These are phyloP conservation scores for Thalassoma bifasciatum DNA, from an alignment of 2,113 vertebrate species.

Conservation along the genomic window DNA sequence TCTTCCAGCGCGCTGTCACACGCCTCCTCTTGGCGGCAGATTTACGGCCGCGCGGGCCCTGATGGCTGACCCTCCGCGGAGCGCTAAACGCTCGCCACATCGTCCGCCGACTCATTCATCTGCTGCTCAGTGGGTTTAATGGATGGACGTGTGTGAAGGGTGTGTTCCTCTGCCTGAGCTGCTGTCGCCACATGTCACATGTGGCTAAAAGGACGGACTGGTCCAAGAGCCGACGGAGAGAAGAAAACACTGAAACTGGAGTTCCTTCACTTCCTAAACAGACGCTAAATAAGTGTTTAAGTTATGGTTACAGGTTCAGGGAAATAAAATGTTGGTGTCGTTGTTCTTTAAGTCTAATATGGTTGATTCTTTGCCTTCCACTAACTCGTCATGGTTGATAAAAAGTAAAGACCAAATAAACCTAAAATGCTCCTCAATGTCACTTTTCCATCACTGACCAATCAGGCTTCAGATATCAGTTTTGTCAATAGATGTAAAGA, in stretches of 20 bases:
- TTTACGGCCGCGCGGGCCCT: not conserved
- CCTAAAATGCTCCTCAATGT: not conserved
- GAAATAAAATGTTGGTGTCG: too few relatives aligned
- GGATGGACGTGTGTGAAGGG: slow-evolving; percentile 10
- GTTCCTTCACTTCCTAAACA: too few relatives aligned
- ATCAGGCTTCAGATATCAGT: too few relatives aligned
- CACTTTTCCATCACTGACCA: too few relatives aligned
- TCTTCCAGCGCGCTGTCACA: not conserved
- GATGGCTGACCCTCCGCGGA: slow-evolving; percentile 19
- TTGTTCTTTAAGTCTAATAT: too few relatives aligned
- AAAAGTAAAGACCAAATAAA: too few relatives aligned
- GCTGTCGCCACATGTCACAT: not conserved
- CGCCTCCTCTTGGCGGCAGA: slow-evolving; percentile 16
- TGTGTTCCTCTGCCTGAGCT: not conserved
- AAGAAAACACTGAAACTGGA: not conserved
- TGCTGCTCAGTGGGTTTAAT: slow-evolving; percentile 22
- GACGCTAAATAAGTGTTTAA: too few relatives aligned
- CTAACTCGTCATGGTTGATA: too few relatives aligned
- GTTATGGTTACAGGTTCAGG: too few relatives aligned
- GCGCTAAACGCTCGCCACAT: slow-evolving; percentile 30
- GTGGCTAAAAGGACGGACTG: not conserved
- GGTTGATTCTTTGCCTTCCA: too few relatives aligned
- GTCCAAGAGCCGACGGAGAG: slow-evolving; percentile 10
- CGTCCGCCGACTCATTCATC: slow-evolving; percentile 15
- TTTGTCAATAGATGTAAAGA: too few relatives aligned